These are phyloP conservation scores for Panthera uncia DNA, from an alignment of 2,113 vertebrate genomes.

Conservation along the genomic window DNA sequence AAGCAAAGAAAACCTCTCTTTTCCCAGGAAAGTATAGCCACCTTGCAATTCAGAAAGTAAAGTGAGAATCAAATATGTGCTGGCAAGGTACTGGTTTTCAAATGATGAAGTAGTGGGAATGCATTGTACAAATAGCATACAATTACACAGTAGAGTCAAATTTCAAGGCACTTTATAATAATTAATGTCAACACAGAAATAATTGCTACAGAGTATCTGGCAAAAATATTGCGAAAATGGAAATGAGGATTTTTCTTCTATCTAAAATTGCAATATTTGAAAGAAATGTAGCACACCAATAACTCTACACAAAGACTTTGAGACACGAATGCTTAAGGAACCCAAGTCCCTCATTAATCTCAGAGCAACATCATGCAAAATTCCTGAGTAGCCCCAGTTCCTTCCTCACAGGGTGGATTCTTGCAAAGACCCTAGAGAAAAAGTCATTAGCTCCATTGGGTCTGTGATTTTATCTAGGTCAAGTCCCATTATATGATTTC, in stretches of 20 bases:
- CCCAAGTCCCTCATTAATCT: background rate
- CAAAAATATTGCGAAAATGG: slow-evolving; percentile 61
- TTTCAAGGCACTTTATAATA: slow-evolving; percentile 71
- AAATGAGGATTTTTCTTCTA: slow-evolving; percentile 56
- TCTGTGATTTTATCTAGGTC: background rate
- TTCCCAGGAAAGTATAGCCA: background rate
- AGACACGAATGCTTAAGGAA: background rate
- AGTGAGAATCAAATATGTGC: slow-evolving; percentile 36
- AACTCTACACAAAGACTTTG: background rate
- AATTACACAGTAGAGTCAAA: slow-evolving; percentile 65
- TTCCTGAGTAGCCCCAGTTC: background rate
- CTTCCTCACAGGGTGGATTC: background rate
- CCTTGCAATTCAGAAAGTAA: background rate
- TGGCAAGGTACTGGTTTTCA: slow-evolving; percentile 52
- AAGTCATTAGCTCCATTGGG: background rate
- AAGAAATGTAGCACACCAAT: background rate
- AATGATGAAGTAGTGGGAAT: slow-evolving; percentile 41
- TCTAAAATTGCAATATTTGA: background rate
- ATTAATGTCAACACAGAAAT: slow-evolving; percentile 73
- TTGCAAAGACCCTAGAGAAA: background rate
- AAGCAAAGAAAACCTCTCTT: slow-evolving; percentile 32
- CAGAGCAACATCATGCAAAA: background rate
- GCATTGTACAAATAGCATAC: slow-evolving; percentile 51
- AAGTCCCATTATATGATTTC: background rate
- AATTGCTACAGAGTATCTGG: slow-evolving; percentile 55